Conservation (phyloP, 2,113 vertebrate genomes). For the Cyprinodon tularosa region DNA sequence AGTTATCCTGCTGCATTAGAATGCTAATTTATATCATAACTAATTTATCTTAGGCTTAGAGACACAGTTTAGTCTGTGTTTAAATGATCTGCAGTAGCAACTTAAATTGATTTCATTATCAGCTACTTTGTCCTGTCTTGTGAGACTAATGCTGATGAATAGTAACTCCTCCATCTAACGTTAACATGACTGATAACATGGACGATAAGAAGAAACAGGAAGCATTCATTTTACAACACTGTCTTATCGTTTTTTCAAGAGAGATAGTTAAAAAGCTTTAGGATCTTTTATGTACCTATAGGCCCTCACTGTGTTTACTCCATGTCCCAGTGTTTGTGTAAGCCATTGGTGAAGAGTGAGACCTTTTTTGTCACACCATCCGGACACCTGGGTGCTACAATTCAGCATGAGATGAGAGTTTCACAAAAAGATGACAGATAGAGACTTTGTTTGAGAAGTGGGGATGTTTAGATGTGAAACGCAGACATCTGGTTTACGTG, state of each 20-base stretch:
- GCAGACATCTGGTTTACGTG: constrained; percentile 44
- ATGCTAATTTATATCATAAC: not conserved
- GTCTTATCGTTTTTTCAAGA: not conserved
- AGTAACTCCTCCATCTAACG: not conserved
- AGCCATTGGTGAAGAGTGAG: constrained; percentile 20
- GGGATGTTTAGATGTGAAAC: constrained; percentile 58
- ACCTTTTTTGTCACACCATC: constrained; percentile 47
- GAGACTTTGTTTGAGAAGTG: constrained; percentile 28
- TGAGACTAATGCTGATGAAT: not conserved
- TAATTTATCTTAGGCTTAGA: not conserved
- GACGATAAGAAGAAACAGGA: not conserved
- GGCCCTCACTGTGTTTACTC: constrained; percentile 50
- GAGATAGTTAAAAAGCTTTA: not conserved
- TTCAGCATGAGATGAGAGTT: constrained; percentile 19
- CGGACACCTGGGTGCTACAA: constrained; percentile 64
- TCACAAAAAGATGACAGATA: not conserved
- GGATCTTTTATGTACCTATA: constrained; percentile 46
- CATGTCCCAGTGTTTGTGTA: constrained; percentile 49
- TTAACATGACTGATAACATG: not conserved
- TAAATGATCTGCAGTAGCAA: not conserved
- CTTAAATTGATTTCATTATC: not conserved
- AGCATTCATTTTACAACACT: constrained; percentile 11
- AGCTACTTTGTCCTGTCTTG: not conserved
- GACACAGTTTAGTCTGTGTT: not conserved
- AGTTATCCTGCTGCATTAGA: not conserved